These are phyloP conservation scores for Hymenopus coronatus DNA, from an alignment of 2,888 invertebrate species.

Conservation along the genomic window DNA sequence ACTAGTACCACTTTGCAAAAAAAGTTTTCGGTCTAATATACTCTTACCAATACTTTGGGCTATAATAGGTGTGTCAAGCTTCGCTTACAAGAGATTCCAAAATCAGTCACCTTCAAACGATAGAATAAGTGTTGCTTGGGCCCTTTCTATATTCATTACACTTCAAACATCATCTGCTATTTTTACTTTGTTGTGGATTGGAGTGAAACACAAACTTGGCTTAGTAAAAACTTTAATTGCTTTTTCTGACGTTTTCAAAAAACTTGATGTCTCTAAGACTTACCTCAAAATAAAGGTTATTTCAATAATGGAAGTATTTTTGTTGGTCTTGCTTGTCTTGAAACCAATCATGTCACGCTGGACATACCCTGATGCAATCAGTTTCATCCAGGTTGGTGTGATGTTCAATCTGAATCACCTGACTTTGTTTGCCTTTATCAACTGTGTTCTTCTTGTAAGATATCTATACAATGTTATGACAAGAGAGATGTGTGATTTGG, in stretches of 20 bases:
- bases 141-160: background rate
- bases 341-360: background rate
- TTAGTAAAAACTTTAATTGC: background rate
- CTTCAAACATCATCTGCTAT: background rate
- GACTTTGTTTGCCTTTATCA: background rate
- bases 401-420: background rate
- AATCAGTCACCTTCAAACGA: too few species aligned
- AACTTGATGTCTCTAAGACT: background rate
- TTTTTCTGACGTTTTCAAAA: background rate
- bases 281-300: background rate
- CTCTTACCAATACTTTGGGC: background rate
- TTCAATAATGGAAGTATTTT: background rate
- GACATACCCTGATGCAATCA: background rate
- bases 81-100: too few species aligned
- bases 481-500: background rate
- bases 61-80: background rate
- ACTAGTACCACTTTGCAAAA: background rate
- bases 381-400: background rate
- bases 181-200: background rate
- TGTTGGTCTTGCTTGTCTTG: background rate
- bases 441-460: background rate
- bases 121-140: background rate
- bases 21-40: background rate
- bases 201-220: background rate
- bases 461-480: background rate